These are phyloP conservation scores for Papio anubis DNA, from an alignment of 2,113 vertebrate genomes.

Conservation along the genomic window DNA sequence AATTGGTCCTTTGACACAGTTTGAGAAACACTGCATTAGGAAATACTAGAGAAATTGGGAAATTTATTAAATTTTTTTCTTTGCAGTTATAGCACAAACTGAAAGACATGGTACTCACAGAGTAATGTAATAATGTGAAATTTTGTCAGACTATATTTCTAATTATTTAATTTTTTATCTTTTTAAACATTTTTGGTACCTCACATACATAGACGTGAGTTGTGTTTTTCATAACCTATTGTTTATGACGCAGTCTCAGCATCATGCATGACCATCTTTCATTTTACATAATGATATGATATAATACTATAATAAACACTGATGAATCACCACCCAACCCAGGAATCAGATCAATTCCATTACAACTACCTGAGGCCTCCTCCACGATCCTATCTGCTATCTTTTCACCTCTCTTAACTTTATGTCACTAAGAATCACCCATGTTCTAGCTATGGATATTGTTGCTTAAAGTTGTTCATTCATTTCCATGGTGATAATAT, in stretches of 20 bases:
- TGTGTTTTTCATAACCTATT: neutral
- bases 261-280: neutral
- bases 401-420: neutral
- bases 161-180: slow-evolving; percentile 7
- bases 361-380: neutral
- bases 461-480: neutral
- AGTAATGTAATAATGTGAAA: neutral
- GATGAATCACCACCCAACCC: neutral
- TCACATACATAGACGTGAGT: too few relatives aligned
- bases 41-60: neutral
- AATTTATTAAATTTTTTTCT: neutral
- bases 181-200: neutral
- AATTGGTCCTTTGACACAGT: neutral
- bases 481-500: neutral
- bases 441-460: neutral
- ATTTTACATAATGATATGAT: neutral
- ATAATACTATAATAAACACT: neutral
- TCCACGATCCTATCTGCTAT: neutral
- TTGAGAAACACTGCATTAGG: neutral
- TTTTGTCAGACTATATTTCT: neutral
- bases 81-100: neutral
- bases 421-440: neutral
- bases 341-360: neutral
- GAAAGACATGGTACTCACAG: neutral
- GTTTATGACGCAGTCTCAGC: neutral